phyloP scores from a whole-genome alignment of 2,888 invertebrate genomes.

The Syrphus vitripennis region DNA sequence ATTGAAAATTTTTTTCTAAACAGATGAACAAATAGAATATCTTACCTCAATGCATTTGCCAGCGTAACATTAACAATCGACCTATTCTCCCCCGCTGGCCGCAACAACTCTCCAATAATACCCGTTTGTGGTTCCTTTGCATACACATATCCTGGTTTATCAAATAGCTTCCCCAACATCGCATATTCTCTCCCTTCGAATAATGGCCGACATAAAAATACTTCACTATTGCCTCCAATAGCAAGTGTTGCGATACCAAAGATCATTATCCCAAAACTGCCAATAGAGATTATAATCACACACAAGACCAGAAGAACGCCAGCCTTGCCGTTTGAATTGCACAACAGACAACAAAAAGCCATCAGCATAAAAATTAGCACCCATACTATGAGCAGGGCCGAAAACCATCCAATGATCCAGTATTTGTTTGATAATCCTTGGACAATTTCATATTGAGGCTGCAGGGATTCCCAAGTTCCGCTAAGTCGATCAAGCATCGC shows the following conservation, averaged over 20 bases:
- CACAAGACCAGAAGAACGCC: conserved; percentile 78
- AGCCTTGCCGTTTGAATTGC: conserved; percentile 79
- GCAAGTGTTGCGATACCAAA: conserved; percentile 78
- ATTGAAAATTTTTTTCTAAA: no score
- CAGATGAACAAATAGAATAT: conserved; percentile 27
- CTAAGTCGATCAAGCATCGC: conserved; percentile 77
- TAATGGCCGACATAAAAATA: conserved; percentile 87
- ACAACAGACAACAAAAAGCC: conserved; percentile 79
- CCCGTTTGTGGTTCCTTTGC: conserved; percentile 81
- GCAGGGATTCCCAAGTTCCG: conserved; percentile 77
- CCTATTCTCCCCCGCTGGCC: conserved; percentile 78
- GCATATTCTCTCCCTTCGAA: conserved; percentile 86
- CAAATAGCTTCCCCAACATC: conserved; percentile 85
- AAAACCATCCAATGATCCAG: conserved; percentile 79
- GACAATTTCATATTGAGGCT: conserved; percentile 77
- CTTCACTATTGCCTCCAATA: conserved; percentile 80
- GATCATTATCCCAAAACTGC: conserved; percentile 78
- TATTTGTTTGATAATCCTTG: conserved; percentile 77
- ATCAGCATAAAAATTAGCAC: conserved; percentile 78
- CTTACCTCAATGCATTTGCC: conserved; percentile 79
- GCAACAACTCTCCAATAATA: conserved; percentile 79
- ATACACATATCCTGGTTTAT: conserved; percentile 85
- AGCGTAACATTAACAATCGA: conserved; percentile 79
- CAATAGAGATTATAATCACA: conserved; percentile 78
- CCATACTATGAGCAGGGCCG: conserved; percentile 78